Conservation (phyloP, 2,113 vertebrate genomes). For the Eira barbara region DNA sequence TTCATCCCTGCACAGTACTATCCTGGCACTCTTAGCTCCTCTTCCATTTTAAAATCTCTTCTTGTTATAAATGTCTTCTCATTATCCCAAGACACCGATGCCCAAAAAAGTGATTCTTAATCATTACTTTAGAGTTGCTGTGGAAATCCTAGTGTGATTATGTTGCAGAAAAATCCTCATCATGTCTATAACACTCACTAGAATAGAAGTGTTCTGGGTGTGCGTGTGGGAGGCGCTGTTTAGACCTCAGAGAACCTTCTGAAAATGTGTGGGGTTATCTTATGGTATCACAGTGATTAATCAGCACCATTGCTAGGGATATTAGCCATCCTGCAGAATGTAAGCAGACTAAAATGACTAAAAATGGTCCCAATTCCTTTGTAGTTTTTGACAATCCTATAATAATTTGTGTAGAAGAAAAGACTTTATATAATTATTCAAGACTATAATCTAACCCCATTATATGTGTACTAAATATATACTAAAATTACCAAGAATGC, state of each 20-base stretch:
- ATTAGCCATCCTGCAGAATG: not conserved
- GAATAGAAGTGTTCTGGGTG: not conserved
- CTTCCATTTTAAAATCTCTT: not conserved
- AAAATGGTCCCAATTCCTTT: not conserved
- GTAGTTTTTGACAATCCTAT: not conserved
- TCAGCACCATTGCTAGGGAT: not conserved
- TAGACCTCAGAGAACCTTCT: not conserved
- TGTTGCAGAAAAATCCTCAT: not conserved
- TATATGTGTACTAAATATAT: not conserved
- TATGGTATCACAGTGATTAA: not conserved
- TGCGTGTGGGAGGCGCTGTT: not conserved
- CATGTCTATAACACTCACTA: not conserved
- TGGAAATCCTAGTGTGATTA: not conserved
- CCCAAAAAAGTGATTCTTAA: not conserved
- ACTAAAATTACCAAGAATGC: too few relatives aligned
- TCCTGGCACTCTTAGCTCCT: not conserved
- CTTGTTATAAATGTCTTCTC: not conserved
- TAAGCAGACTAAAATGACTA: not conserved
- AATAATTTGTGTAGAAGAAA: not conserved
- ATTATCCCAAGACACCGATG: not conserved
- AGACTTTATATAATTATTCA: not conserved
- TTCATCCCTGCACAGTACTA: not conserved
- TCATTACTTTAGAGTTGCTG: not conserved
- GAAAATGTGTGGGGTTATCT: not conserved
- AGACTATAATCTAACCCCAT: not conserved